A percentile compares a stretch with the other conserved stretches of the same genome.
These are phyloP conservation scores for Drosophila fulvimacula DNA, from an alignment of 2,888 invertebrate genomes.

Conservation along the genomic window DNA sequence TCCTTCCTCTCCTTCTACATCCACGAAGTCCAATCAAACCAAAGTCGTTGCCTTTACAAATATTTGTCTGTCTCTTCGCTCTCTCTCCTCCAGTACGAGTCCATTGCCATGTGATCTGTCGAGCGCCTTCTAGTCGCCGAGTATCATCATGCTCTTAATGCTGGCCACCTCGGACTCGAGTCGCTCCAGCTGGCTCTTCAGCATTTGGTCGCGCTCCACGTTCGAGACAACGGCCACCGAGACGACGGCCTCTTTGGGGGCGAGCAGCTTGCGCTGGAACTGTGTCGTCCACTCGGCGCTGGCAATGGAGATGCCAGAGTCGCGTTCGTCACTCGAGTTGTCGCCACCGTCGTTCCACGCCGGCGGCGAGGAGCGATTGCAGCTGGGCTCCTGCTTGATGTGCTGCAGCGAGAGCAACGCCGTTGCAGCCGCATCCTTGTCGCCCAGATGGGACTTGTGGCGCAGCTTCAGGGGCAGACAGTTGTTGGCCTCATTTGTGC, in stretches of 20 bases:
- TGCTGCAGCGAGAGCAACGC: slow-evolving; percentile 93
- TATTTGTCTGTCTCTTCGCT: slow-evolving; percentile 66
- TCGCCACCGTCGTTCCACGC: slow-evolving; percentile 92
- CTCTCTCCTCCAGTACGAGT: slow-evolving; percentile 53
- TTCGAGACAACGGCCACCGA: slow-evolving; percentile 43
- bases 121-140: slow-evolving; percentile 73
- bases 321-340: slow-evolving; percentile 95
- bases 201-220: slow-evolving; percentile 88
- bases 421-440: slow-evolving; percentile 94
- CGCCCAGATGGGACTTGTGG: slow-evolving; percentile 95
- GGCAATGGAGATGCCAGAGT: slow-evolving; percentile 93
- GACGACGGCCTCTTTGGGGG: slow-evolving; percentile 48
- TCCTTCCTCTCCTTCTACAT: neutral
- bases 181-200: slow-evolving; percentile 94
- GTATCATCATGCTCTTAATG: slow-evolving; percentile 92
- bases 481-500: slow-evolving; percentile 88
- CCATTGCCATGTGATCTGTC: neutral
- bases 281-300: slow-evolving; percentile 84
- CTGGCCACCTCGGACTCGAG: slow-evolving; percentile 96
- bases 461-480: slow-evolving; percentile 95
- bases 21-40: slow-evolving; percentile 8
- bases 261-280: slow-evolving; percentile 78
- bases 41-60: slow-evolving; percentile 38
- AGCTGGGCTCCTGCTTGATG: slow-evolving; percentile 94
- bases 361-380: slow-evolving; percentile 88